These are phyloP conservation scores for Strix occidentalis DNA, from an alignment of 2,797 vertebrate species.

Conservation along the genomic window DNA sequence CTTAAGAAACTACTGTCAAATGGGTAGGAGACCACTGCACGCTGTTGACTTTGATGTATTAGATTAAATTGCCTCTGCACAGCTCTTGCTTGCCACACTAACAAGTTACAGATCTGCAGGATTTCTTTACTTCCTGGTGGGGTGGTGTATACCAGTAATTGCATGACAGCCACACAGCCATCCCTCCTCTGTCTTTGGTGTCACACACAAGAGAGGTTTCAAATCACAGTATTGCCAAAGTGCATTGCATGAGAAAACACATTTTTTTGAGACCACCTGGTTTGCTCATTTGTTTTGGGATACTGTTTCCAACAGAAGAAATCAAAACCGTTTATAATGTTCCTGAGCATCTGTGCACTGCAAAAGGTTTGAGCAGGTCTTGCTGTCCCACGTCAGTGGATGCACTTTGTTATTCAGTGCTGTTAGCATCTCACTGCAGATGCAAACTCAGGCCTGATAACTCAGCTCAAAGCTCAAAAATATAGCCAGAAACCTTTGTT, in stretches of 20 bases:
- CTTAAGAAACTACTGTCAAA: background rate
- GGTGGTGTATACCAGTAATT: background rate
- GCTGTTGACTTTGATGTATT: background rate
- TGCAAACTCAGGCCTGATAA: background rate
- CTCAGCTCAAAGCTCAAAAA: background rate
- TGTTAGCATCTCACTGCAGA: background rate
- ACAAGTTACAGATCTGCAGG: background rate
- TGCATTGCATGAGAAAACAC: background rate
- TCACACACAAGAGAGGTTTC: background rate
- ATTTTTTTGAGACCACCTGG: background rate
- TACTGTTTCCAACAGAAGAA: background rate
- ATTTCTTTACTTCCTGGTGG: background rate
- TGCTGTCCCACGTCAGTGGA: background rate
- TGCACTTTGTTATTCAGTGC: background rate
- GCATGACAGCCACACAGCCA: background rate
- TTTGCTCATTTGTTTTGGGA: background rate
- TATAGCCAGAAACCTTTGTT: background rate
- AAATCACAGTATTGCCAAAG: background rate
- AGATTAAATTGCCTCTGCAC: background rate
- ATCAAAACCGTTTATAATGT: background rate
- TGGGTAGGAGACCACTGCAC: background rate
- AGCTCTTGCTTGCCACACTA: background rate
- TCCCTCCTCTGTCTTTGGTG: background rate
- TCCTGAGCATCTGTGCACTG: background rate
- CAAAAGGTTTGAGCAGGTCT: background rate